Conservation (phyloP, 2,113 vertebrate genomes). For the Miniopterus natalensis region DNA sequence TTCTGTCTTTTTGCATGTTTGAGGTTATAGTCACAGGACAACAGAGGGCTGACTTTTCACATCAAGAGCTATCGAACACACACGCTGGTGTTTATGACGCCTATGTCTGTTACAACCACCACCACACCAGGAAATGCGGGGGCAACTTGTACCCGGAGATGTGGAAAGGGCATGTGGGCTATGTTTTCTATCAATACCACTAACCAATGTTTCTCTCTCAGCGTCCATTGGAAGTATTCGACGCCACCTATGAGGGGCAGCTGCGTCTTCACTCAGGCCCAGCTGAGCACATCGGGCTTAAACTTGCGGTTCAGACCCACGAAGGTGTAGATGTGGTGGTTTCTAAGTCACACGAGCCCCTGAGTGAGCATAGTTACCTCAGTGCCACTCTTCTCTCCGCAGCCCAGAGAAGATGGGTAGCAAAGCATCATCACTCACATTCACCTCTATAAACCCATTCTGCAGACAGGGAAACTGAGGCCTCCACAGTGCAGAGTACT, state of each 20-base stretch:
- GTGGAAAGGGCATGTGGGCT: too few relatives aligned
- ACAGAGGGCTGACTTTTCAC: slow-evolving; percentile 60
- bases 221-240: neutral
- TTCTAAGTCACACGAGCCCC: neutral
- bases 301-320: neutral
- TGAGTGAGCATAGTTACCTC: neutral
- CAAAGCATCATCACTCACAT: neutral
- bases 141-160: neutral
- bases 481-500: neutral
- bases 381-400: neutral
- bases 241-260: neutral
- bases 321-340: neutral
- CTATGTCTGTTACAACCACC: neutral
- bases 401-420: neutral
- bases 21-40: slow-evolving; percentile 80
- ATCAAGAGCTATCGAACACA: neutral
- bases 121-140: neutral
- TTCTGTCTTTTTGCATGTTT: slow-evolving; percentile 89
- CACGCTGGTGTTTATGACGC: neutral
- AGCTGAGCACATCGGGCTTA: neutral
- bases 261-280: slow-evolving; percentile 17
- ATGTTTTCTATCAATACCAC: neutral
- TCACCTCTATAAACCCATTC: too few relatives aligned
- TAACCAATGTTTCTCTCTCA: neutral
- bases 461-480: neutral